Evolutionary conservation across 2,113 vertebrate genomes (phyloP).

Genomic region (human (Homo sapiens)): GRCh38 chrX:102263001-102263500

Average conservation of each 20-base stretch:
- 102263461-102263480: too few relatives aligned
- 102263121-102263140: not conserved
- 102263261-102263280: not conserved
- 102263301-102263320: not conserved
- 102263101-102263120: not conserved
- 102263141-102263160: not conserved
- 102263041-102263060: not conserved
- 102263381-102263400: too few relatives aligned
- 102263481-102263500: too few relatives aligned
- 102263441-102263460: too few relatives aligned
- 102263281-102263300: not conserved
- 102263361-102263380: not conserved
- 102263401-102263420: too few relatives aligned
- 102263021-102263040: not conserved
- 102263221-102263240: not conserved
- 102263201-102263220: not conserved
- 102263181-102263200: not conserved
- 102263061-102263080: not conserved
- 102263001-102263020: not conserved
- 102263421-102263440: too few relatives aligned
- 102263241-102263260: not conserved
- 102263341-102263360: not conserved
- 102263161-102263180: not conserved
- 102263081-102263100: not conserved
- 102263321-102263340: not conserved